Evolutionary conservation across 2,888 invertebrate genomes (phyloP).

Genomic region (Spilarctia lutea): DNA sequence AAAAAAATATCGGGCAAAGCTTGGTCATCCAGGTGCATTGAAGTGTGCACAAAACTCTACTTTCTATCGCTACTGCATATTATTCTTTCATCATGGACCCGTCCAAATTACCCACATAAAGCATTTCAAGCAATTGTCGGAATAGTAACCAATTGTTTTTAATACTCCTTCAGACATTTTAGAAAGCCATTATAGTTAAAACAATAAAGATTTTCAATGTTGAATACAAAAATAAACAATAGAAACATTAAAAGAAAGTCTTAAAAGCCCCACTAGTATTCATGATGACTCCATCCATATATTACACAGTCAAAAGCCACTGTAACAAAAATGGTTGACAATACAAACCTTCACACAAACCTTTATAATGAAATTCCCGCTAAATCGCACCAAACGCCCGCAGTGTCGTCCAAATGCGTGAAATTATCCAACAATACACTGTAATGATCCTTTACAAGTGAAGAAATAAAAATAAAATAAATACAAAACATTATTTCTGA

Average conservation of each 20-base stretch:
- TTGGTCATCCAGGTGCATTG: too few relatives aligned
- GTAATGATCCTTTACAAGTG: slow-evolving; percentile 82
- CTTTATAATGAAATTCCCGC: slow-evolving; percentile 70
- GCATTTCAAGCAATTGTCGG: background rate
- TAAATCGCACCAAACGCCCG: slow-evolving; percentile 77
- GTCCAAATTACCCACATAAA: background rate
- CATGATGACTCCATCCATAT: slow-evolving; percentile 53
- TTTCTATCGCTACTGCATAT: background rate
- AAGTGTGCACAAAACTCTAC: background rate
- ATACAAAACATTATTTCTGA: slow-evolving; percentile 62
- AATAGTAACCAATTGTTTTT: background rate
- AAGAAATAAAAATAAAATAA: slow-evolving; percentile 74
- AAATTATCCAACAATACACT: slow-evolving; percentile 81
- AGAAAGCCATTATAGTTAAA: slow-evolving; percentile 10
- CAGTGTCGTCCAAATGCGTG: slow-evolving; percentile 83
- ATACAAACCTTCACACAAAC: slow-evolving; percentile 62
- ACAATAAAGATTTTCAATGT: background rate
- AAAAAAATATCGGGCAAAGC: too few relatives aligned
- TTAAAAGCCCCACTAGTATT: slow-evolving; percentile 26
- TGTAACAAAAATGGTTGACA: slow-evolving; percentile 61
- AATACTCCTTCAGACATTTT: slow-evolving; percentile 1
- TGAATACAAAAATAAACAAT: slow-evolving; percentile 11
- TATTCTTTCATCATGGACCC: background rate
- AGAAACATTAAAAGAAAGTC: slow-evolving; percentile 10
- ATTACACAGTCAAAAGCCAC: slow-evolving; percentile 61